Base-by-base conservation (phyloP, 2,888 invertebrate genomes). In the Drosophila rubida region DNA sequence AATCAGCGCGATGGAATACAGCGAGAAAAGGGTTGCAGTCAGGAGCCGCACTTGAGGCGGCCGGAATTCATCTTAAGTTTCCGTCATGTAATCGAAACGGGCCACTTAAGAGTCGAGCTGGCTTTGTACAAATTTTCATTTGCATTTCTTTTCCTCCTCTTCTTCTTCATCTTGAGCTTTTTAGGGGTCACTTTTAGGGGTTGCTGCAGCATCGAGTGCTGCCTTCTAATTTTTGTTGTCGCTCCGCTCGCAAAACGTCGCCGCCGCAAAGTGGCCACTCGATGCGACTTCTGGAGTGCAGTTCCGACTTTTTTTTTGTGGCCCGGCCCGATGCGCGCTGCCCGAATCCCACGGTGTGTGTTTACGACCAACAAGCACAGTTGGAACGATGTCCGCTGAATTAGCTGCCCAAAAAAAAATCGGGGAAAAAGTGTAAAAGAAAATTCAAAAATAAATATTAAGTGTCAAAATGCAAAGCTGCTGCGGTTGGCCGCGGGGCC, bases 301-400 rank as follows among this genome's bases (percentile, higher is more conserved):
- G 53, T 63, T 65, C 67, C 53, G 65, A n/a, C n/a, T n/a, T n/a
- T n/a, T n/a, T n/a, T n/a, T 61, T 57, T 35, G 2, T 27, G 27
- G 9, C 19, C 25, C 19, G 27, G 16, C 35, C 16, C 30, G 32
- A 30, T 50, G n/a, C 9, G 32, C 11, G 48, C 9, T 41, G 41
- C n/a, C 35, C 87, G 90, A 90, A 89, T 91, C 91, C 91, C 91
- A 91, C 91, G 91, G 91, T 91, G 89, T 91, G 89, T 91, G 91
- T 91, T 90, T 90, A 90, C 89, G 88, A 88, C 91, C 90, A 80
- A 91, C 91, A 91, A 89, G 82, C 89, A 87, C 91, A 89, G 90
- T 89, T 85, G 90, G 87, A 82, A 74, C 75, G 58, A 73, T 60
- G 30, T 16, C 16, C 41, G 25, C 23, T 54, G 72, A 78, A 81